These are phyloP conservation scores for Schizotus pectinicornis DNA, from an alignment of 2,888 invertebrate genomes.

Conservation along the genomic window DNA sequence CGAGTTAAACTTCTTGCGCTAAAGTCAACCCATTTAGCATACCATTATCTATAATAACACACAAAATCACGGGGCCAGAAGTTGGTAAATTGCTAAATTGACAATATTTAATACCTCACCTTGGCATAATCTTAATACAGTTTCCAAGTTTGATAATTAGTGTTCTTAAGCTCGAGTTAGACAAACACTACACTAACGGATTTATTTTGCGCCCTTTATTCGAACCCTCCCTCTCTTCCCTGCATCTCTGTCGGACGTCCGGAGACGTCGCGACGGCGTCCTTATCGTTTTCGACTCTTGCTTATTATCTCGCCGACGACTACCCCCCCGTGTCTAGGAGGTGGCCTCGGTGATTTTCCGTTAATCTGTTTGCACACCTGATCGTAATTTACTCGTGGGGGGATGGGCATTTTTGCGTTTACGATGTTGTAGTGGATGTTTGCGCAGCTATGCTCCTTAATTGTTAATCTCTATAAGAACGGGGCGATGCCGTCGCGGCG, in stretches of 20 bases:
- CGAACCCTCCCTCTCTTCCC: constrained; percentile 31
- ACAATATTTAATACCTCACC: constrained; percentile 58
- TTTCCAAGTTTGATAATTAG: constrained; percentile 61
- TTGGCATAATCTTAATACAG: constrained; percentile 60
- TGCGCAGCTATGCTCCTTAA: constrained; percentile 31
- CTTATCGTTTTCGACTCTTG: constrained; percentile 5
- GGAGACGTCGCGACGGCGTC: neutral
- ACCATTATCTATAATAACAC: constrained; percentile 58
- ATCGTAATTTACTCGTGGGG: constrained; percentile 42
- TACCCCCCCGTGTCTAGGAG: constrained; percentile 27
- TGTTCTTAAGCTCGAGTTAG: constrained; percentile 59
- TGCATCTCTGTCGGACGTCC: neutral
- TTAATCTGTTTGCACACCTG: constrained; percentile 48
- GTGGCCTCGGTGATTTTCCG: constrained; percentile 23
- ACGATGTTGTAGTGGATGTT: constrained; percentile 39
- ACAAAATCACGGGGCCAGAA: constrained; percentile 52
- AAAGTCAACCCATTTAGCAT: constrained; percentile 58
- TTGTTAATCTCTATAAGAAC: neutral
- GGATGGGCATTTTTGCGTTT: constrained; percentile 44
- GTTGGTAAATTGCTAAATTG: constrained; percentile 59
- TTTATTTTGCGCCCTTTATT: constrained; percentile 52
- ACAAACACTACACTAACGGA: constrained; percentile 57
- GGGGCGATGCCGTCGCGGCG: neutral
- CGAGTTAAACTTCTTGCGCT: constrained; percentile 54
- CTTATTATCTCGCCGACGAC: no score